Conservation (phyloP, 2,113 vertebrate genomes). For the Pseudorectes ferrugineus region DNA sequence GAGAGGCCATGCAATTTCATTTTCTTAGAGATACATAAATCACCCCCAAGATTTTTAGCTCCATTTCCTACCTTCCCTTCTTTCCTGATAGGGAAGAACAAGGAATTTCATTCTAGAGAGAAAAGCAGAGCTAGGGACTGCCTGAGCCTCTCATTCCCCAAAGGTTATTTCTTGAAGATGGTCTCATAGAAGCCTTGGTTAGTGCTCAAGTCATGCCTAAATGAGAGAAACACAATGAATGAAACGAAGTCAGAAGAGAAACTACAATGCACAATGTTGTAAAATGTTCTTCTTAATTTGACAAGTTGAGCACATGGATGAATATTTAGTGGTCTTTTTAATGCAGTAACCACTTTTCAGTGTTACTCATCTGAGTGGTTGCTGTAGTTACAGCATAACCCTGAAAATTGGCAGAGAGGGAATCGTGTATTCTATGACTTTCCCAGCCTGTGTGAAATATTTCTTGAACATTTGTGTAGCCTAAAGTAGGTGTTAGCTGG, state of each 20-base stretch:
- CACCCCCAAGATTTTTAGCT: not conserved
- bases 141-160: not conserved
- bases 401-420: not conserved
- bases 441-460: not conserved
- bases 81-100: not conserved
- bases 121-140: not conserved
- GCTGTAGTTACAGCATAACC: conserved; percentile 33
- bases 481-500: not conserved
- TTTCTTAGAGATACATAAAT: not conserved
- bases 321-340: not conserved
- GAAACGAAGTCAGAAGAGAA: not conserved
- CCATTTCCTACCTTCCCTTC: not conserved
- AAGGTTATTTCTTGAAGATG: not conserved
- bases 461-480: not conserved
- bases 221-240: not conserved
- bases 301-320: not conserved
- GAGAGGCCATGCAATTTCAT: not conserved
- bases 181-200: not conserved
- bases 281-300: not conserved
- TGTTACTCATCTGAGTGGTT: not conserved
- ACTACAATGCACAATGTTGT: not conserved
- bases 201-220: not conserved
- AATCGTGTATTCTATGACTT: not conserved
- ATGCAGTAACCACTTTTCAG: not conserved
- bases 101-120: not conserved